Evolutionary conservation across 2,113 vertebrate species (phyloP).

Genomic region (Melanocharis versteri): DNA sequence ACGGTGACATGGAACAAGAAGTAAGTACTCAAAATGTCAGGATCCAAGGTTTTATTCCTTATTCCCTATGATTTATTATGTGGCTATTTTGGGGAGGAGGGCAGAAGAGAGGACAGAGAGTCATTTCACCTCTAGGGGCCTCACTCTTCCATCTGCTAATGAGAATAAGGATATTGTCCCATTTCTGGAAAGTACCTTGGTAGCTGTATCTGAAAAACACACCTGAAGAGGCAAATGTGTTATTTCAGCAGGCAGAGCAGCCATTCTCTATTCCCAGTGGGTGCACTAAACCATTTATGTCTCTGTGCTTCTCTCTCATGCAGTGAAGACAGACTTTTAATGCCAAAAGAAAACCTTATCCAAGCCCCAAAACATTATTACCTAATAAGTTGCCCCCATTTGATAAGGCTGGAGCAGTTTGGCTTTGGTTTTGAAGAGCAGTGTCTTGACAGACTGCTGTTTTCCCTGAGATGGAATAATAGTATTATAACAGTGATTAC

Average conservation of each 20-base stretch:
- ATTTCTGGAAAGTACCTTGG: conserved; percentile 5
- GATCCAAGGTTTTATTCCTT: not conserved
- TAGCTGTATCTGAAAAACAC: not conserved
- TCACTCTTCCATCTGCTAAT: conserved; percentile 57
- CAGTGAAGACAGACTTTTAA: not conserved
- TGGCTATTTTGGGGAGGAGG: conserved; percentile 33
- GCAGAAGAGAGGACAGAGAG: conserved; percentile 32
- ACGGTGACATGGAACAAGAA: conserved; percentile 92
- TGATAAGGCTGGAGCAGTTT: not conserved
- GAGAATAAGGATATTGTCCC: conserved; percentile 46
- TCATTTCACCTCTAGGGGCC: conserved; percentile 52
- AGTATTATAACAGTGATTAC: not conserved
- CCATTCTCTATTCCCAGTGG: conserved; percentile 4
- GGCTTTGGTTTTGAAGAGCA: not conserved
- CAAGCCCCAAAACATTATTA: not conserved
- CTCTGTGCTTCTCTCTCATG: not conserved
- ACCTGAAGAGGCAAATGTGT: conserved; percentile 34
- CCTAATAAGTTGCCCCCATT: not conserved
- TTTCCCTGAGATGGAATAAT: not conserved
- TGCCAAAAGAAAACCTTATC: not conserved
- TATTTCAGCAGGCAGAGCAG: conserved; percentile 26
- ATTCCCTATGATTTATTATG: not conserved
- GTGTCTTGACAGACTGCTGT: not conserved
- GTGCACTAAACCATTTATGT: not conserved
- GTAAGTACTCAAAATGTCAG: conserved; percentile 62